Percentiles rank a stretch among this genome's conserved stretches.
phyloP scores from a whole-genome alignment of 2,797 vertebrate species.

The Phrynocephalus forsythii region DNA sequence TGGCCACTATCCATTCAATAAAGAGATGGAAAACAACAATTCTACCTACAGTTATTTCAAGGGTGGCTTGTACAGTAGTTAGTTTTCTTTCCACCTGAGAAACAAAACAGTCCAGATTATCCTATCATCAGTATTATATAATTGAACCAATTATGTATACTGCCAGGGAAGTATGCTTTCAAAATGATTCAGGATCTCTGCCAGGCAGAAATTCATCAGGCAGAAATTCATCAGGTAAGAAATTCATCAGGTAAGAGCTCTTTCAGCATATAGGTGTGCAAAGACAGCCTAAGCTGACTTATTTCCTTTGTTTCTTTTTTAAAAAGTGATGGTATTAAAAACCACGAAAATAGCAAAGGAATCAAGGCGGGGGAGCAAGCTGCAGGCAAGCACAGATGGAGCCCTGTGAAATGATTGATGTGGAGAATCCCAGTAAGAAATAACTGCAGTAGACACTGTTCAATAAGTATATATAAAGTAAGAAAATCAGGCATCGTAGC shows the following conservation, averaged over 20 bases:
- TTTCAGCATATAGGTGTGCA: neutral
- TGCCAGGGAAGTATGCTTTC: neutral
- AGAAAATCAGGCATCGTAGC: no score
- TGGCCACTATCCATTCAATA: constrained; percentile 13
- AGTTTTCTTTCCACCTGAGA: neutral
- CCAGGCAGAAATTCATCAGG: neutral
- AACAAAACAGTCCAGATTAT: neutral
- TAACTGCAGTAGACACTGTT: neutral
- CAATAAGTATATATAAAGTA: neutral
- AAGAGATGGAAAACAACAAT: constrained; percentile 15
- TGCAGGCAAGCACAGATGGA: neutral
- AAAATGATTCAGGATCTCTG: neutral
- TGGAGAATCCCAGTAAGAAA: neutral
- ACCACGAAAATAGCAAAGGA: neutral
- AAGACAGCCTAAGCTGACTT: neutral
- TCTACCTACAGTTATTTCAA: neutral
- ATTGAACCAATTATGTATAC: neutral
- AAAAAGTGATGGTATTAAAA: neutral
- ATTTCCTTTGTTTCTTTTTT: neutral
- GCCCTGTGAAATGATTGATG: neutral
- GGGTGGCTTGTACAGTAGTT: neutral
- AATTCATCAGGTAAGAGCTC: neutral
- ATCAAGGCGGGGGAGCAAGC: neutral
- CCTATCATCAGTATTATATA: neutral
- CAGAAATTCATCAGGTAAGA: neutral